Percentiles rank a stretch among this genome's conserved stretches.
Evolutionary conservation across 2,113 vertebrate genomes (phyloP).

Genomic region (Carlito syrichta): DNA sequence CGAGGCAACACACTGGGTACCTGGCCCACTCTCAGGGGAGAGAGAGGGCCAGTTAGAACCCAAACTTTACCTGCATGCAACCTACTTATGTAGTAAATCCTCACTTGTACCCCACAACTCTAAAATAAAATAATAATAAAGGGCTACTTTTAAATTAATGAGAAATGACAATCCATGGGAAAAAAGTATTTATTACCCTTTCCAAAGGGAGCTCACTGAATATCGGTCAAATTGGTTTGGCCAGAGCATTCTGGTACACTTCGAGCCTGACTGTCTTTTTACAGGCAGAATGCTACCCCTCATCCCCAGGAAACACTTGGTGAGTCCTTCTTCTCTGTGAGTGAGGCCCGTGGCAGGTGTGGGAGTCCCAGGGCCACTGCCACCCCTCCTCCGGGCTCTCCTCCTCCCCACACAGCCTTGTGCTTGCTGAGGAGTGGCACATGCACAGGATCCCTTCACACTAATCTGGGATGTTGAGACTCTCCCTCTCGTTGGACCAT

Average conservation of each 20-base stretch:
- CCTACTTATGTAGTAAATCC: too few species aligned
- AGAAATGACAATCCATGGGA: background rate
- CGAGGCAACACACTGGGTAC: too few species aligned
- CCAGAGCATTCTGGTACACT: background rate
- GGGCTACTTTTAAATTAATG: too few species aligned
- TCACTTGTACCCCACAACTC: too few species aligned
- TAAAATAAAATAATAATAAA: too few species aligned
- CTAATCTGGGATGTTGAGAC: background rate
- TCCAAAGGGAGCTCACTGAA: background rate
- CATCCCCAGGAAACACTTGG: background rate
- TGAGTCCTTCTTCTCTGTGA: fast-evolving
- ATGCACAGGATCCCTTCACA: fast-evolving
- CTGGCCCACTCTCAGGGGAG: too few species aligned
- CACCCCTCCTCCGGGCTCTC: background rate
- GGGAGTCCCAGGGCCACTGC: background rate
- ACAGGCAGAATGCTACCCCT: background rate
- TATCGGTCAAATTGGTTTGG: background rate
- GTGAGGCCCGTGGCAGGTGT: background rate
- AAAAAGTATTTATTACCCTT: background rate
- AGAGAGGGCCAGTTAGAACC: too few species aligned
- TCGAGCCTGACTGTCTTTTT: background rate
- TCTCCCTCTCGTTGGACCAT: background rate
- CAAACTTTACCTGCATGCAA: too few species aligned
- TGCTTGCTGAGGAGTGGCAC: background rate
- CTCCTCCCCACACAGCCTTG: too few species aligned